phyloP scores from a whole-genome alignment of 2,888 invertebrate species.

The Hydriomena furcata region DNA sequence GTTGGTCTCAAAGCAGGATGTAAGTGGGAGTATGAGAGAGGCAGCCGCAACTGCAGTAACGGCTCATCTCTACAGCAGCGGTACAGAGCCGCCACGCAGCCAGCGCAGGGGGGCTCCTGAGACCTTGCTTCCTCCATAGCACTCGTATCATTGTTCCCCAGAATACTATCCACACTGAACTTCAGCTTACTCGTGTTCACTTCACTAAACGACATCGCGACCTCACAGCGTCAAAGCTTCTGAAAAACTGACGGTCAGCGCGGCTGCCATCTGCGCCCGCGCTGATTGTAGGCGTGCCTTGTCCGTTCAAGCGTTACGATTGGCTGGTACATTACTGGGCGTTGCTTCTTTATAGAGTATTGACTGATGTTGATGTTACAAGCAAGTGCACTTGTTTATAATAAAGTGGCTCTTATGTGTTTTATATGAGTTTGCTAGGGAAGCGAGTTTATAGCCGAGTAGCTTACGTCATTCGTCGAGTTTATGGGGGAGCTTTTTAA shows the following conservation, averaged over 20 bases:
- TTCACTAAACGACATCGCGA: conserved; percentile 64
- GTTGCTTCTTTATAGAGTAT: conserved; percentile 65
- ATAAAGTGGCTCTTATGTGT: conserved; percentile 75
- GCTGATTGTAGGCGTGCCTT: conserved; percentile 68
- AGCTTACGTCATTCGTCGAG: conserved; percentile 63
- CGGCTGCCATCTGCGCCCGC: conserved; percentile 57
- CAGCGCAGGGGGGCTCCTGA: conserved; percentile 82
- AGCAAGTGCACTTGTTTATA: conserved; percentile 78
- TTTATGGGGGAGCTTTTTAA: conserved; percentile 38
- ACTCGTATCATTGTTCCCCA: conserved; percentile 74
- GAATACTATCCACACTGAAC: conserved; percentile 88
- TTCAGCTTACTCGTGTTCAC: conserved; percentile 78
- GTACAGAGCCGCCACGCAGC: conserved; percentile 86
- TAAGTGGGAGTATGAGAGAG: conserved; percentile 69
- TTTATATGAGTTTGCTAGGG: conserved; percentile 76
- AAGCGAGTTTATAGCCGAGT: conserved; percentile 69
- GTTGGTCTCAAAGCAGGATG: conserved; percentile 76
- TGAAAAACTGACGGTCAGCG: conserved; percentile 68
- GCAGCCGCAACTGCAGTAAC: conserved; percentile 63
- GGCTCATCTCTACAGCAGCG: conserved; percentile 84
- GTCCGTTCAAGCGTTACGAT: conserved; percentile 49
- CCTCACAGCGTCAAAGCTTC: conserved; percentile 53
- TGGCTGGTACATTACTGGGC: conserved; percentile 60
- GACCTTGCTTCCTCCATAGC: conserved; percentile 47
- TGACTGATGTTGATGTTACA: conserved; percentile 68